Conservation (phyloP, 2,797 vertebrate species). For the Champsocephalus gunnari region DNA sequence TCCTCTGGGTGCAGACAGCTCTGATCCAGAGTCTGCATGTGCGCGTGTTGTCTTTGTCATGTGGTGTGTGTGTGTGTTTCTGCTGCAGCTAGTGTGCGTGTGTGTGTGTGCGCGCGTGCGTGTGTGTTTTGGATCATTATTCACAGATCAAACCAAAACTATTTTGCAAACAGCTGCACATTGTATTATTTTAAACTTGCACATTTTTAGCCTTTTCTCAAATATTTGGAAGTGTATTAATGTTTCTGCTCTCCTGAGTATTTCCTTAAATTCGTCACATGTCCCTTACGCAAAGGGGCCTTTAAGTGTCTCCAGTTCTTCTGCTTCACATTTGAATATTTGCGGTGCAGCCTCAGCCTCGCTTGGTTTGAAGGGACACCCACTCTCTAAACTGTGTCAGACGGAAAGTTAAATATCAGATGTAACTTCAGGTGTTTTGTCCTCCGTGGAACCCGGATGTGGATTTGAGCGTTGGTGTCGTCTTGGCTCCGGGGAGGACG, state of each 20-base stretch:
- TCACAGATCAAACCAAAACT: neutral
- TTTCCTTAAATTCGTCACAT: neutral
- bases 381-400: neutral
- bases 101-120: neutral
- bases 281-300: neutral
- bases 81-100: neutral
- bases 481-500: neutral
- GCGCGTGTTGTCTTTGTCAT: neutral
- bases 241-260: neutral
- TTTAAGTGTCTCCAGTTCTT: neutral
- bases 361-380: neutral
- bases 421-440: neutral
- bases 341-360: neutral
- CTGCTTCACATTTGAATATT: neutral
- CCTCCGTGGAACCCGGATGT: neutral
- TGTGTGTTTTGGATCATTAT: neutral
- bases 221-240: neutral
- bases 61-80: neutral
- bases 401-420: neutral
- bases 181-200: no score
- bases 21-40: neutral
- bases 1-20: neutral
- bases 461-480: neutral
- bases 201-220: neutral
- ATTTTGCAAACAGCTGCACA: neutral